These are phyloP conservation scores for Allobates femoralis DNA, from an alignment of 2,797 vertebrate species.

Conservation along the genomic window DNA sequence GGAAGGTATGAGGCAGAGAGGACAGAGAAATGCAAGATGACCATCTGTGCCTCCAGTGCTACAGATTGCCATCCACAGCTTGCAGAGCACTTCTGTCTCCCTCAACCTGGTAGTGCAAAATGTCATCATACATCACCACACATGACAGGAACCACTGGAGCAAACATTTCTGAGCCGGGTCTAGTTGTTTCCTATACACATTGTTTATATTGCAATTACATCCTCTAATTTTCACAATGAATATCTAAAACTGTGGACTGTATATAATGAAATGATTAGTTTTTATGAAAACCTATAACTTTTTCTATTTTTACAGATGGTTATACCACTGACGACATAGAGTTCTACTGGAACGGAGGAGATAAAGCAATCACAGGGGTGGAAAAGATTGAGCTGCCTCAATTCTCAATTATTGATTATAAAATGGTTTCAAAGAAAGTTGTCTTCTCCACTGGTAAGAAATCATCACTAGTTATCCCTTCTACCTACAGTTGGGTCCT, in stretches of 20 bases:
- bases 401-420: slow-evolving; percentile 94
- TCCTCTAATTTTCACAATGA: background rate
- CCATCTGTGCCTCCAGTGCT: slow-evolving; percentile 54
- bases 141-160: slow-evolving; percentile 39
- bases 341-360: slow-evolving; percentile 93
- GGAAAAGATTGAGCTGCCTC: slow-evolving; percentile 91
- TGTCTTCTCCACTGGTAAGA: slow-evolving; percentile 91
- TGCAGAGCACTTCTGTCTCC: slow-evolving; percentile 31
- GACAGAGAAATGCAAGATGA: slow-evolving; percentile 42
- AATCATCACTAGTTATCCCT: no score
- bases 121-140: slow-evolving; percentile 47
- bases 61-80: slow-evolving; percentile 44
- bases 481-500: no score
- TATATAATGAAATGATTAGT: background rate
- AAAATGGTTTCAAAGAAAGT: slow-evolving; percentile 91
- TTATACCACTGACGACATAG: slow-evolving; percentile 95
- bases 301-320: slow-evolving; percentile 81
- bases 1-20: slow-evolving; percentile 53
- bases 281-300: background rate
- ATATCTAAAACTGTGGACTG: background rate
- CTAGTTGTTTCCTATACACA: background rate
- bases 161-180: background rate
- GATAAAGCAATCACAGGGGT: slow-evolving; percentile 89
- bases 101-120: slow-evolving; percentile 28
- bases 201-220: background rate